Percentiles rank a stretch among this genome's conserved stretches.
Conservation (phyloP, 2,888 invertebrate genomes). For the Acrobeloides nanus region DNA sequence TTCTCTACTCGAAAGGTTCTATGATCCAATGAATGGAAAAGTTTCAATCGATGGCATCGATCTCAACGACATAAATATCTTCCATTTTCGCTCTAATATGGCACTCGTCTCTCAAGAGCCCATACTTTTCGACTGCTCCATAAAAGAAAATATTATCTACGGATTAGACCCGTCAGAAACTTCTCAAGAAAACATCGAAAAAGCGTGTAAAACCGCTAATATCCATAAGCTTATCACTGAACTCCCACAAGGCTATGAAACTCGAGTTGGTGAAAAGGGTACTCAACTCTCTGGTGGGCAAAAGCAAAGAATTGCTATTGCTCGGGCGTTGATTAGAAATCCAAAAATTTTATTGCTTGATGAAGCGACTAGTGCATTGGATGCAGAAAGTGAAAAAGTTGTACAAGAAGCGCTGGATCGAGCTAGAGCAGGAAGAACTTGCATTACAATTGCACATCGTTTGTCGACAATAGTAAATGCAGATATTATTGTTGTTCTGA, state of each 20-base stretch:
- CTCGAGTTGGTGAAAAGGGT: slow-evolving; percentile 5
- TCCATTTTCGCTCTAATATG: slow-evolving; percentile 70
- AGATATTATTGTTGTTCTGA: slow-evolving; percentile 60
- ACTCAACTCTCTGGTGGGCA: slow-evolving; percentile 1
- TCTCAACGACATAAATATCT: too few relatives aligned
- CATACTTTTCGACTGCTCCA: slow-evolving; percentile 54
- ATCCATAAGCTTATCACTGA: slow-evolving; percentile 56
- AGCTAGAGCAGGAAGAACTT: slow-evolving; percentile 69
- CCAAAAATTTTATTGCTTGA: slow-evolving; percentile 4
- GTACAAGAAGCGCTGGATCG: slow-evolving; percentile 78
- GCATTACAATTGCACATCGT: slow-evolving; percentile 78
- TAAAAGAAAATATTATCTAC: slow-evolving; percentile 50
- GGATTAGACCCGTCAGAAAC: slow-evolving; percentile 38
- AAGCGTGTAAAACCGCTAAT: slow-evolving; percentile 55
- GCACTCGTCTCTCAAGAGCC: slow-evolving; percentile 62
- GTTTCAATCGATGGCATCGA: slow-evolving; percentile 58
- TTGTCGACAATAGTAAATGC: slow-evolving; percentile 70
- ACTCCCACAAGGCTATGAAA: slow-evolving; percentile 45
- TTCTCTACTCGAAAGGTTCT: slow-evolving; percentile 68
- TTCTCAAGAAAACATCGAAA: slow-evolving; percentile 51
- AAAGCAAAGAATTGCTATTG: slow-evolving; percentile 4
- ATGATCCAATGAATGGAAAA: slow-evolving; percentile 67
- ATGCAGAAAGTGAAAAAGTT: slow-evolving; percentile 52
- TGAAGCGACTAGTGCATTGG: slow-evolving; percentile 1
- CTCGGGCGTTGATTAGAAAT: slow-evolving; percentile 1